phyloP scores from a whole-genome alignment of 2,888 invertebrate species.

The Leptinotarsa haldemani region DNA sequence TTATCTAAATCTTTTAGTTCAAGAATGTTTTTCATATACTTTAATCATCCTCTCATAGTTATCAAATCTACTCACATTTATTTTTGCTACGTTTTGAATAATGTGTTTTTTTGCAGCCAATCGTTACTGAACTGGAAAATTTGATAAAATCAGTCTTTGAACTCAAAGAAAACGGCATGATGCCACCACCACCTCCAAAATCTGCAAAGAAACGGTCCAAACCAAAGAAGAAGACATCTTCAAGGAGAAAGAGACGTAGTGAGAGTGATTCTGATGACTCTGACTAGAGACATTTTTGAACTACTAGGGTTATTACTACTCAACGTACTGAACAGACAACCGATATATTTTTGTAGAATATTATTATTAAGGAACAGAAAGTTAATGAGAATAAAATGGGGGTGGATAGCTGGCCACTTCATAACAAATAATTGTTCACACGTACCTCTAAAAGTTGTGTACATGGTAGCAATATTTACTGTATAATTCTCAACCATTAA shows the following conservation, averaged over 20 bases:
- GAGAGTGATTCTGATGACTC: constrained; percentile 30
- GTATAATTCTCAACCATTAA: too few relatives aligned
- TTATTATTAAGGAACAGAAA: too few relatives aligned
- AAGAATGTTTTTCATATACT: too few relatives aligned
- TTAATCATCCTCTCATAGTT: too few relatives aligned
- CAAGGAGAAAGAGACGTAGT: constrained; percentile 18
- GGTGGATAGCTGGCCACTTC: too few relatives aligned
- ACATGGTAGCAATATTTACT: too few relatives aligned
- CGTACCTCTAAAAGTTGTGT: too few relatives aligned
- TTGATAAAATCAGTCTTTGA: constrained; percentile 75
- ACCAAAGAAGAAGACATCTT: constrained; percentile 24
- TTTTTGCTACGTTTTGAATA: neutral
- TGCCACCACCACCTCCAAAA: constrained; percentile 41
- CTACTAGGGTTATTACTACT: neutral
- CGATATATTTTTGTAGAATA: neutral
- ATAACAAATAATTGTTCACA: too few relatives aligned
- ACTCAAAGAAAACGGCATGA: constrained; percentile 62
- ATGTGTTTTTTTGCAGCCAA: constrained; percentile 61
- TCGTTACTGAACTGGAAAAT: constrained; percentile 76
- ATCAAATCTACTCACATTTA: neutral
- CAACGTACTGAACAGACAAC: neutral
- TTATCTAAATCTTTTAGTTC: too few relatives aligned
- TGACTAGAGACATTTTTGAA: constrained; percentile 1
- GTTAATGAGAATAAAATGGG: too few relatives aligned
- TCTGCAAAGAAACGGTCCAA: constrained; percentile 25